Conservation (phyloP, 2,797 vertebrate genomes). For the Loriculus beryllinus region DNA sequence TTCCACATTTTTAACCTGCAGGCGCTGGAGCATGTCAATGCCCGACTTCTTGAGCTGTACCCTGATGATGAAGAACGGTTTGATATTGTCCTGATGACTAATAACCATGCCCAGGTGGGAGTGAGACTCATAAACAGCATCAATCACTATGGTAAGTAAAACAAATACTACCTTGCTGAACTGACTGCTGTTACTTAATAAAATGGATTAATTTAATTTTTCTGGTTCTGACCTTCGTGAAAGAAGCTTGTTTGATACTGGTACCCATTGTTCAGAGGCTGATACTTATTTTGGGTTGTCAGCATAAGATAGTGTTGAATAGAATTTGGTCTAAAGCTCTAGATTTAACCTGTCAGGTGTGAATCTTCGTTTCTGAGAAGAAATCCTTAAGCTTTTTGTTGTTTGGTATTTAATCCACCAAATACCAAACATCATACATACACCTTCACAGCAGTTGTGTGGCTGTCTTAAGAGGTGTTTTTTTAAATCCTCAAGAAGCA, state of each 20-base stretch:
- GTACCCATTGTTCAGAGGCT: slow-evolving; percentile 14
- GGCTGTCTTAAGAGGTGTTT: neutral
- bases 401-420: slow-evolving; percentile 28
- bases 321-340: slow-evolving; percentile 33
- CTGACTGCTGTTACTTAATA: neutral
- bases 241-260: slow-evolving; percentile 48
- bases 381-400: slow-evolving; percentile 29
- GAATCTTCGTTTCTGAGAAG: slow-evolving; percentile 60
- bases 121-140: slow-evolving; percentile 98
- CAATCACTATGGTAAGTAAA: slow-evolving; percentile 90
- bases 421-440: no score
- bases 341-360: slow-evolving; percentile 62
- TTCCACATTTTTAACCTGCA: slow-evolving; percentile 57
- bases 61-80: slow-evolving; percentile 92
- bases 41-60: slow-evolving; percentile 85
- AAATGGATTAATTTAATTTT: slow-evolving; percentile 39
- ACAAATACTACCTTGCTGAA: slow-evolving; percentile 38
- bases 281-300: slow-evolving; percentile 63
- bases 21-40: slow-evolving; percentile 91
- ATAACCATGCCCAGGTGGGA: slow-evolving; percentile 96
- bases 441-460: slow-evolving; percentile 35
- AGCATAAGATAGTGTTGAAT: slow-evolving; percentile 17
- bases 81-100: slow-evolving; percentile 97
- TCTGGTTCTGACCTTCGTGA: neutral
- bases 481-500: neutral